These are phyloP conservation scores for Zaprionus capensis DNA, from an alignment of 1,140 invertebrate species.

Conservation along the genomic window DNA sequence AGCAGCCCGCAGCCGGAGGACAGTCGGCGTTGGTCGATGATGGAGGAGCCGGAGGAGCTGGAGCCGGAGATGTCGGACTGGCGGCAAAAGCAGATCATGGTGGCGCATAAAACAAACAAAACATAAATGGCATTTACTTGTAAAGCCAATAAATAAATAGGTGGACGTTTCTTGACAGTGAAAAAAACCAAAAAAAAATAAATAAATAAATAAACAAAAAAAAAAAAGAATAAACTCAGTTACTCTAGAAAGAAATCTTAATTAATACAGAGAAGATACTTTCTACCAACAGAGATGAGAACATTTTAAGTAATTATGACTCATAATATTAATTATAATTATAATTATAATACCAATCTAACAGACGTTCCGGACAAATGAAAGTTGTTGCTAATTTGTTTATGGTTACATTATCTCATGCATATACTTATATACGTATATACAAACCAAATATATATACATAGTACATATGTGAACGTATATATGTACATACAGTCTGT, in stretches of 20 bases:
- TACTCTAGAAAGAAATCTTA: slow-evolving; percentile 68
- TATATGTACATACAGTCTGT: slow-evolving; percentile 20
- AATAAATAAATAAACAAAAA: slow-evolving; percentile 24
- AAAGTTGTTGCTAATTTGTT: slow-evolving; percentile 83
- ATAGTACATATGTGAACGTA: slow-evolving; percentile 42
- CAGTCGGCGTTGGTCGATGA: slow-evolving; percentile 73
- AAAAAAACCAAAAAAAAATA: slow-evolving; percentile 37
- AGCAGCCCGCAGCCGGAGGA: slow-evolving; percentile 69
- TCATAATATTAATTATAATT: slow-evolving; percentile 65
- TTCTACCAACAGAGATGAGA: slow-evolving; percentile 41
- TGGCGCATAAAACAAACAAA: slow-evolving; percentile 67
- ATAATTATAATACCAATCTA: slow-evolving; percentile 48
- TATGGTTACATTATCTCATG: slow-evolving; percentile 84
- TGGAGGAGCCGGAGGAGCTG: slow-evolving; percentile 41
- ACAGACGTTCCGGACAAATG: slow-evolving; percentile 76
- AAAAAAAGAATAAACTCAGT: slow-evolving; percentile 60
- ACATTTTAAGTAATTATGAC: slow-evolving; percentile 71
- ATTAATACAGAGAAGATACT: slow-evolving; percentile 68
- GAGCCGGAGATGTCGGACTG: slow-evolving; percentile 25
- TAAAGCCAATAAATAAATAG: slow-evolving; percentile 46
- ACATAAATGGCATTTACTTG: slow-evolving; percentile 53
- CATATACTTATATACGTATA: slow-evolving; percentile 60
- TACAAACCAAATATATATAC: slow-evolving; percentile 51
- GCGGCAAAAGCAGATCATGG: slow-evolving; percentile 49
- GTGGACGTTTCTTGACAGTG: slow-evolving; percentile 33